phyloP scores from a whole-genome alignment of 2,113 vertebrate genomes.

The Zosterops lateralis region DNA sequence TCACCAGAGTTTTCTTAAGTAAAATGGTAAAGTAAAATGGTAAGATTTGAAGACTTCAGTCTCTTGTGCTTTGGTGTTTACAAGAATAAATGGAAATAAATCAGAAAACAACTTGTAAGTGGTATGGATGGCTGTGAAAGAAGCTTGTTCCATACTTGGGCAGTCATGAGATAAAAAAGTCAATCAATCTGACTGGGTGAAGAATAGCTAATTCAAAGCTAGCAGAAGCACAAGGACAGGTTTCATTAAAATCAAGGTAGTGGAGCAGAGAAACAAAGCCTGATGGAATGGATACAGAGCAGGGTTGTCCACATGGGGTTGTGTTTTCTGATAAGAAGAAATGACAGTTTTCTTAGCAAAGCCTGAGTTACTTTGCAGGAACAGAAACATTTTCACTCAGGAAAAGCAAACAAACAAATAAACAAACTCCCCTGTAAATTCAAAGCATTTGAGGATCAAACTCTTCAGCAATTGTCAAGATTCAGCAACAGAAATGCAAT shows the following conservation, averaged over 20 bases:
- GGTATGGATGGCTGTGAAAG: not conserved
- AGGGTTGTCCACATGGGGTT: not conserved
- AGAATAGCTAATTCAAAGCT: constrained; percentile 31
- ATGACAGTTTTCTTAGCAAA: not conserved
- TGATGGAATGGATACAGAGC: not conserved
- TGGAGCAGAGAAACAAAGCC: constrained; percentile 16
- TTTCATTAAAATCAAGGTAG: constrained; percentile 52
- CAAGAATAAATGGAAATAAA: constrained; percentile 8
- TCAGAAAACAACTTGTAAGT: not conserved
- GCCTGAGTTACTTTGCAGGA: not conserved
- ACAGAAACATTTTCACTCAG: not conserved
- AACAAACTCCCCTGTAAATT: not conserved
- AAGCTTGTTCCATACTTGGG: constrained; percentile 38
- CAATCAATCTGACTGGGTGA: constrained; percentile 33
- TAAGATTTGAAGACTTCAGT: not conserved
- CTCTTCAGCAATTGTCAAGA: not conserved
- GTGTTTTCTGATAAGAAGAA: not conserved
- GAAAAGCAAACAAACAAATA: not conserved
- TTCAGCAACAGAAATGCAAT: not conserved
- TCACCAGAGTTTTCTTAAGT: not conserved
- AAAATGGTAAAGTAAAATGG: not conserved
- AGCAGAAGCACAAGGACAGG: constrained; percentile 29
- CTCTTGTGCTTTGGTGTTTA: not conserved
- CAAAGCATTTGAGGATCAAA: not conserved
- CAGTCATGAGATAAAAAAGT: constrained; percentile 32